Evolutionary conservation across 2,113 vertebrate species (phyloP).

Genomic region (Syrmaticus mikado): DNA sequence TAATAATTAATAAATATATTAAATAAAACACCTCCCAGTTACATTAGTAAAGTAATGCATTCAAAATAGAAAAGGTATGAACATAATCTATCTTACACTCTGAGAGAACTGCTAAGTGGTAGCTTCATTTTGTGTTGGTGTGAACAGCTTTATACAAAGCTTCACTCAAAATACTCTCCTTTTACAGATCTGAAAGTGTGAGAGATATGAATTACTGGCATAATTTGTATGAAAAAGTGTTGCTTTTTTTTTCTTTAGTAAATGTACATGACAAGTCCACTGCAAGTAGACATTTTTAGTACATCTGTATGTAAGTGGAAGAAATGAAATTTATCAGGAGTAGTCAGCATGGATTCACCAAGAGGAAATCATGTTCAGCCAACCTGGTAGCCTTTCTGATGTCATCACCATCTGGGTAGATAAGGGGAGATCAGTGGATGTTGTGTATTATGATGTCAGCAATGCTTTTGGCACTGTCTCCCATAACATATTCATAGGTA

Average conservation of each 20-base stretch:
- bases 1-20: background rate
- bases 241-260: background rate
- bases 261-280: background rate
- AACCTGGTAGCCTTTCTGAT: too few relatives aligned
- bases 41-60: background rate
- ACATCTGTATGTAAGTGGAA: too few relatives aligned
- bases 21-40: background rate
- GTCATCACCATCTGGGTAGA: too few relatives aligned
- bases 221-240: background rate
- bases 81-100: background rate
- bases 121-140: background rate
- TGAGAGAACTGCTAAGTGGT: background rate
- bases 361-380: too few relatives aligned
- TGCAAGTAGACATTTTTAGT: background rate
- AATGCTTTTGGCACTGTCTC: too few relatives aligned
- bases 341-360: too few relatives aligned
- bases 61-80: background rate
- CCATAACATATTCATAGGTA: too few relatives aligned
- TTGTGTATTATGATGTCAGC: too few relatives aligned
- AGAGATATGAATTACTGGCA: background rate
- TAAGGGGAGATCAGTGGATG: too few relatives aligned
- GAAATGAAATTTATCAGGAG: too few relatives aligned
- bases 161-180: background rate
- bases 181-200: background rate
- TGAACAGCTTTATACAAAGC: background rate